Evolutionary conservation across 2,113 vertebrate species (phyloP), one percentile per base, ranked within the genome.

Genomic region (Ciconia boyciana): DNA sequence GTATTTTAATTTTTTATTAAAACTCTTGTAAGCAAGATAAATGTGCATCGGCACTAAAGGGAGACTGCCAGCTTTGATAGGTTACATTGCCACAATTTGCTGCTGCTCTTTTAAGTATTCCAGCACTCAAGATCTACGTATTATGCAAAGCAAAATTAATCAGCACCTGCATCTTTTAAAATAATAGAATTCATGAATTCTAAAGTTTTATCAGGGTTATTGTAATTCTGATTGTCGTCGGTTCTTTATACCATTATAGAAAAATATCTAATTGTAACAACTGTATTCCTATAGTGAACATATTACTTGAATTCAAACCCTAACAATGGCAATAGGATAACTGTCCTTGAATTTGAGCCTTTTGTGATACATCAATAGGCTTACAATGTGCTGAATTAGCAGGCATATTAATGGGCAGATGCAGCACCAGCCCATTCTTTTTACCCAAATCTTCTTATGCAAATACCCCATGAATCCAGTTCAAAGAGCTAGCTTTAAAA

Each of bases 321-420:
- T 99, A 99, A 99, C 99, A 99, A 99, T 99, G 98, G 99, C 98
- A 98, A 98, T 98, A 98, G 99, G 99, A 99, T 99, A 99, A 99
- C 99, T 99, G 99, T 99, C 99, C 99, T 98, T 98, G 98, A 99
- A 98, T 99, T 98, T 98, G 98, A 98, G 98, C 97, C 98, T 98
- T 99, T 99, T 99, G 99, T 99, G 98, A 96, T 98, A 98, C 98
- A 98, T 99, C 99, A 99, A 99, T 99, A 98, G 99, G 99, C 99
- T 99, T 99, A 99, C 99, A 99, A 99, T 99, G 99, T 99, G 99
- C 99, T 99, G 99, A 99, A 99, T 99, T 99, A 99, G 99, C 98
- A 99, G 98, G 99, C 99, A 99, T 99, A 99, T 99, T 99, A 99
- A 99, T 99, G 99, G 99, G 98, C 98, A 99, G 99, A 99, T 98